Evolutionary conservation across 2,113 vertebrate genomes (phyloP).

Genomic region (Eonycteris spelaea): DNA sequence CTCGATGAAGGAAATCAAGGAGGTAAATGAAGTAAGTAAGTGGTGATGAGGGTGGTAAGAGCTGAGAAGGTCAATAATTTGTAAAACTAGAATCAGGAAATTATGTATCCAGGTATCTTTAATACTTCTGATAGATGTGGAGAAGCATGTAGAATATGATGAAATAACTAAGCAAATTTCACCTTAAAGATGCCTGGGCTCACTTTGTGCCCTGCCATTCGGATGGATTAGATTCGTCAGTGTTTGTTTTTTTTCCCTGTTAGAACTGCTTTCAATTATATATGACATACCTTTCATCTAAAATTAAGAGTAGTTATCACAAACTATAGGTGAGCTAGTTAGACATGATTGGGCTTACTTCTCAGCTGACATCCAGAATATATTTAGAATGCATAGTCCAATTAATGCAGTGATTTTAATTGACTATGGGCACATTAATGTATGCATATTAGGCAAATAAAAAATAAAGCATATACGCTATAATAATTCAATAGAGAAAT

Average conservation of each 20-base stretch:
- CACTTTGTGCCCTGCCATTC: not conserved
- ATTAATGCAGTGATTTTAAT: slow-evolving; percentile 35
- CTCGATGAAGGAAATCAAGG: not conserved
- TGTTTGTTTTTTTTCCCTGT: not conserved
- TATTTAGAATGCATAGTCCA: slow-evolving; percentile 19
- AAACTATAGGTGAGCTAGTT: not conserved
- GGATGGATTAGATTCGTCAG: not conserved
- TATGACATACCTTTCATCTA: not conserved
- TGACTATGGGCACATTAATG: not conserved
- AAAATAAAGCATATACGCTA: not conserved
- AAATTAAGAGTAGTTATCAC: not conserved
- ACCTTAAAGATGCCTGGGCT: not conserved
- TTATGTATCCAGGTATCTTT: not conserved
- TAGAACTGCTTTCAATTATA: slow-evolving; percentile 43
- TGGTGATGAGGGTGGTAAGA: not conserved
- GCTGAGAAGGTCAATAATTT: not conserved
- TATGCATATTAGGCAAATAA: not conserved
- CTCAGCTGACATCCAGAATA: slow-evolving; percentile 7
- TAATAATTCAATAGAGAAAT: not conserved
- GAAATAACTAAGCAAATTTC: not conserved
- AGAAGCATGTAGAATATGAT: not conserved
- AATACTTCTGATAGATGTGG: not conserved
- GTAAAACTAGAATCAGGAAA: not conserved
- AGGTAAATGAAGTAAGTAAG: not conserved
- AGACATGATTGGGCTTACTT: slow-evolving; percentile 25